A percentile compares a stretch with the other conserved stretches of the same genome.
These are phyloP conservation scores for Drosophila antonietae DNA, from an alignment of 2,888 invertebrate species.

Conservation along the genomic window DNA sequence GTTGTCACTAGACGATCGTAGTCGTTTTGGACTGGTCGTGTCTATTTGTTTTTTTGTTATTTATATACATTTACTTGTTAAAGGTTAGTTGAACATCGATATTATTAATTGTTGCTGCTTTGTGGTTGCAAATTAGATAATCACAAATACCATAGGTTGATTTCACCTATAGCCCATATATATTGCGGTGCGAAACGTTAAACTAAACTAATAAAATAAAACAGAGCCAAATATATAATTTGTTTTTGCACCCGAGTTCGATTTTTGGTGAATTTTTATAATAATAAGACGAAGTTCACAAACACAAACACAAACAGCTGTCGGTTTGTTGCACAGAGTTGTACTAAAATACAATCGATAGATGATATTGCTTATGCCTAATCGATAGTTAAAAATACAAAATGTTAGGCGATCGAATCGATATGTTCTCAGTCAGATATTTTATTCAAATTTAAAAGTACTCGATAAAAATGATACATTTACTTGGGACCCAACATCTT, in stretches of 20 bases:
- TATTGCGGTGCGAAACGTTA: slow-evolving; percentile 1
- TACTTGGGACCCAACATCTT: slow-evolving; percentile 95
- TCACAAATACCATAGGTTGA: slow-evolving; percentile 26
- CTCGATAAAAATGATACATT: slow-evolving; percentile 36
- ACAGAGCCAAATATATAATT: slow-evolving; percentile 20
- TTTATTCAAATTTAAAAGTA: slow-evolving; percentile 18
- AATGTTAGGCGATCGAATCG: background rate
- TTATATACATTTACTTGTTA: slow-evolving; percentile 14
- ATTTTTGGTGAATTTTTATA: slow-evolving; percentile 28
- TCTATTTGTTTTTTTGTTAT: slow-evolving; percentile 3
- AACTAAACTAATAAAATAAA: slow-evolving; percentile 12
- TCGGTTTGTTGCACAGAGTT: slow-evolving; percentile 38
- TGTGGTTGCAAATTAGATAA: slow-evolving; percentile 48
- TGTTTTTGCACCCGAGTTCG: slow-evolving; percentile 16
- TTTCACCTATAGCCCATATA: background rate
- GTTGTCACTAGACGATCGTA: slow-evolving; percentile 25
- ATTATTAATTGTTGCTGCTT: slow-evolving; percentile 19
- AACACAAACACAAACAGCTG: slow-evolving; percentile 50
- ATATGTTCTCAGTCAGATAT: background rate
- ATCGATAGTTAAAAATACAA: slow-evolving; percentile 5
- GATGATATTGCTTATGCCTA: background rate
- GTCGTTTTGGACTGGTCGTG: background rate
- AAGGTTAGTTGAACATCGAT: slow-evolving; percentile 47
- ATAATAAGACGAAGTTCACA: slow-evolving; percentile 49
- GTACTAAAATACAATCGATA: background rate